Conservation (phyloP, 1,140 invertebrate species). For the Drosophila virilis region DNA sequence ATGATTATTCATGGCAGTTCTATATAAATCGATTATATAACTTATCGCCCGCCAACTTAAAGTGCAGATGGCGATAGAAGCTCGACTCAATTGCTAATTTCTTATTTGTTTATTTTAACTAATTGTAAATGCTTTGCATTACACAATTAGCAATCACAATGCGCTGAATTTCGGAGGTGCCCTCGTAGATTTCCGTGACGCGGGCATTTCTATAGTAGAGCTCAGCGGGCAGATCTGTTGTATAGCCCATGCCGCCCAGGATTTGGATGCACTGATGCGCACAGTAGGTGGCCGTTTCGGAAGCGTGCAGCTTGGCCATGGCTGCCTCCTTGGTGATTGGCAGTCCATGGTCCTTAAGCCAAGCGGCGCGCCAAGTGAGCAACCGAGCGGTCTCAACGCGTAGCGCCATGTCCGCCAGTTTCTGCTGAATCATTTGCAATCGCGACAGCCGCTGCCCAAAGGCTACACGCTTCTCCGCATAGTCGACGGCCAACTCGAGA, state of each 20-base stretch:
- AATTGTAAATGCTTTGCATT: conserved; percentile 25
- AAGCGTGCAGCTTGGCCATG: conserved; percentile 97
- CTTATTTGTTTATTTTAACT: background rate
- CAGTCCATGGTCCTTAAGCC: conserved; percentile 94
- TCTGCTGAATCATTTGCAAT: conserved; percentile 94
- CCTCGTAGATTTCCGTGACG: conserved; percentile 96
- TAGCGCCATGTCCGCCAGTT: conserved; percentile 96
- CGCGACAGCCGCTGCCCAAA: conserved; percentile 95
- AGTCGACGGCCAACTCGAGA: conserved; percentile 96
- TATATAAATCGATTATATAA: no score
- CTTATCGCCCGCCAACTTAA: background rate
- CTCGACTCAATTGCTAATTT: background rate
- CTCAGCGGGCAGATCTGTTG: conserved; percentile 97
- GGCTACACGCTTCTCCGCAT: conserved; percentile 93
- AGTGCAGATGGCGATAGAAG: background rate
- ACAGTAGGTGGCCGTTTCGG: conserved; percentile 95
- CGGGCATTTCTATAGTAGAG: conserved; percentile 95
- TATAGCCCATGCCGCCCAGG: conserved; percentile 96
- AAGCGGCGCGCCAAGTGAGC: conserved; percentile 95
- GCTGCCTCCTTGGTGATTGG: conserved; percentile 96
- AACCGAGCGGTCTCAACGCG: conserved; percentile 92
- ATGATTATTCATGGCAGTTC: no score
- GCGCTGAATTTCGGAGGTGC: conserved; percentile 98
- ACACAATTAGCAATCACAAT: conserved; percentile 91
- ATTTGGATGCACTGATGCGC: conserved; percentile 89